These are phyloP conservation scores for Rhinoptilus africanus DNA, from an alignment of 2,113 vertebrate species.

Conservation along the genomic window DNA sequence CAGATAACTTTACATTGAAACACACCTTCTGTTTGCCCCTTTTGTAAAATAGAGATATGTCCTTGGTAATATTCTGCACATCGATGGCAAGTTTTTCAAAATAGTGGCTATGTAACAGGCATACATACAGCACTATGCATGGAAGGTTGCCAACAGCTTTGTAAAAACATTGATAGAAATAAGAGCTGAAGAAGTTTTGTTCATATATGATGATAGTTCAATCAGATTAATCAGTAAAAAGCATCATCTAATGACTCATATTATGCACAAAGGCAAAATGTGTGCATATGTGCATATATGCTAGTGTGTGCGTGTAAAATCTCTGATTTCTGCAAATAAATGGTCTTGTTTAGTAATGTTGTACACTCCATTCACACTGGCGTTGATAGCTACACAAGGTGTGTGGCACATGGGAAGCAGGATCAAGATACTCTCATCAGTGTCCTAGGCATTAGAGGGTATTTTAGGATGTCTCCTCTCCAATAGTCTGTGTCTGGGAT, in stretches of 20 bases:
- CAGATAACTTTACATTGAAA: not conserved
- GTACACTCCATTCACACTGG: not conserved
- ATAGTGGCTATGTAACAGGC: not conserved
- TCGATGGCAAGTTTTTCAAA: not conserved
- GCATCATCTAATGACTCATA: no score
- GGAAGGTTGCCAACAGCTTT: not conserved
- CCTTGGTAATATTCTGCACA: not conserved
- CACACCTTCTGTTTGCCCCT: rapidly evolving
- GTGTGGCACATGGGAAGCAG: not conserved
- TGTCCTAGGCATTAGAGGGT: not conserved
- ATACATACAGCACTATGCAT: no score
- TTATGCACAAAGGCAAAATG: not conserved
- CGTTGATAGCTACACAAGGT: not conserved
- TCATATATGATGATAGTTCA: not conserved
- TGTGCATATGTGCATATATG: rapidly evolving
- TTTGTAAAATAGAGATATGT: not conserved
- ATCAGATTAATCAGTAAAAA: not conserved
- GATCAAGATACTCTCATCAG: not conserved
- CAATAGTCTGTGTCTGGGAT: not conserved
- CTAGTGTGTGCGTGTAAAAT: rapidly evolving
- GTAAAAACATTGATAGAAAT: not conserved
- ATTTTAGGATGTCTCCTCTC: not conserved
- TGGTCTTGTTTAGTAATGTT: rapidly evolving
- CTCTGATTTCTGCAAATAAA: not conserved
- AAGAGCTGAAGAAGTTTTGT: not conserved